phyloP scores from a whole-genome alignment of 2,888 invertebrate species.

The Steromphala cineraria region DNA sequence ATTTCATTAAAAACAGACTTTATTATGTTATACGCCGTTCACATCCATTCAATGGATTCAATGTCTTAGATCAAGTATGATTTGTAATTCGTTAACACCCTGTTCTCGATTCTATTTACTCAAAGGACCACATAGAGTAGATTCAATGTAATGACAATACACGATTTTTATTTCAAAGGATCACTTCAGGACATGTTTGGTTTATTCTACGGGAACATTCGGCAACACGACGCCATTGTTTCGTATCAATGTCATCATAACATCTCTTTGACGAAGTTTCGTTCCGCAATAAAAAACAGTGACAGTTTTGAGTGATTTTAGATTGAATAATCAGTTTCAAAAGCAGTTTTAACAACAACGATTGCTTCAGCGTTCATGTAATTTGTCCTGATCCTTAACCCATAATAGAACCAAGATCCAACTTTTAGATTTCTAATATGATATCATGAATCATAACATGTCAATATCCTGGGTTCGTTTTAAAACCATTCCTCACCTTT shows the following conservation, averaged over 20 bases:
- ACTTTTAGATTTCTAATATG: neutral
- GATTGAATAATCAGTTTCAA: neutral
- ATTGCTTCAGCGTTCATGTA: neutral
- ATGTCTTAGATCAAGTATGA: too few relatives aligned
- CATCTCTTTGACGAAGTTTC: neutral
- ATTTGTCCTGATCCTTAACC: neutral
- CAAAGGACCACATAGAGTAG: neutral
- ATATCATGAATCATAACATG: neutral
- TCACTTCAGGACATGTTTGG: too few relatives aligned
- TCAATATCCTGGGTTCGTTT: neutral
- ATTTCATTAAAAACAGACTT: too few relatives aligned
- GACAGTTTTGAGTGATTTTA: neutral
- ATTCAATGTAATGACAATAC: neutral
- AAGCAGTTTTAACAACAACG: neutral
- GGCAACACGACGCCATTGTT: neutral
- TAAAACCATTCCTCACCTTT: neutral
- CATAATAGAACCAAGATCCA: neutral
- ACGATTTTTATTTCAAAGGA: neutral
- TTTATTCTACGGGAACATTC: neutral
- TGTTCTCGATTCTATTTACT: too few relatives aligned
- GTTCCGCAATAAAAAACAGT: neutral
- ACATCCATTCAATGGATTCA: too few relatives aligned
- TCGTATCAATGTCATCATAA: neutral
- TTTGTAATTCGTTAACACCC: too few relatives aligned
- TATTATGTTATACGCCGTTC: too few relatives aligned